Percentiles rank a stretch among this genome's conserved stretches.
Conservation (phyloP, 2,797 vertebrate genomes). For the Melopsittacus undulatus region DNA sequence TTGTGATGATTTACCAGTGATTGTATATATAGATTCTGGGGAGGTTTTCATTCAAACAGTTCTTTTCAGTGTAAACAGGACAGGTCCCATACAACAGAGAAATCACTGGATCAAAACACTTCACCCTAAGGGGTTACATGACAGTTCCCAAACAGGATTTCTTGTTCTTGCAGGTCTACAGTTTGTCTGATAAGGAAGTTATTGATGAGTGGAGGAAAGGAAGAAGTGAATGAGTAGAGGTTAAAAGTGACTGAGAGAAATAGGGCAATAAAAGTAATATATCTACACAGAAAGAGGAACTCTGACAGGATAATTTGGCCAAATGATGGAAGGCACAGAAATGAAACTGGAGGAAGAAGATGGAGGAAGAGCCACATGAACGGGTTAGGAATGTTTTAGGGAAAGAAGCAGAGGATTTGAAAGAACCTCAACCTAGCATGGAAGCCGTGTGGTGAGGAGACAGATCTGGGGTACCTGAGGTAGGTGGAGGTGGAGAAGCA, state of each 20-base stretch:
- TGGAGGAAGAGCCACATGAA: neutral
- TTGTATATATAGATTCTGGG: rapidly evolving
- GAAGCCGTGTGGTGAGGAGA: neutral
- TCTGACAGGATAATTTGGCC: too few relatives aligned
- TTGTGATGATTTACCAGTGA: neutral
- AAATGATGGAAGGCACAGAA: neutral
- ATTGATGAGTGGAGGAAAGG: neutral
- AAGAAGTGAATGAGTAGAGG: neutral
- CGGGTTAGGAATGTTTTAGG: neutral
- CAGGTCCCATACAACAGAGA: neutral
- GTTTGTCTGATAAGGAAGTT: neutral
- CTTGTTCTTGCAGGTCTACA: neutral
- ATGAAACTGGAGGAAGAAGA: neutral
- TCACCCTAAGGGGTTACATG: rapidly evolving
- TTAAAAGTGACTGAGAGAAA: neutral
- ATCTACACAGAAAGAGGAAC: too few relatives aligned
- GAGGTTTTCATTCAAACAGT: neutral
- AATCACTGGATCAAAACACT: neutral
- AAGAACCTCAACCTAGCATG: neutral
- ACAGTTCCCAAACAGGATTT: neutral
- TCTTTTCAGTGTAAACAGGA: neutral
- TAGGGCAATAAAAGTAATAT: rapidly evolving
- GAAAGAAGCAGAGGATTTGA: neutral
- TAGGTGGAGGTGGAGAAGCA: neutral
- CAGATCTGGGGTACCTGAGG: neutral